Conservation (phyloP, 30 jellyfish, hydroid and myxozoan genomes). For the Cassiopea andromeda region DNA sequence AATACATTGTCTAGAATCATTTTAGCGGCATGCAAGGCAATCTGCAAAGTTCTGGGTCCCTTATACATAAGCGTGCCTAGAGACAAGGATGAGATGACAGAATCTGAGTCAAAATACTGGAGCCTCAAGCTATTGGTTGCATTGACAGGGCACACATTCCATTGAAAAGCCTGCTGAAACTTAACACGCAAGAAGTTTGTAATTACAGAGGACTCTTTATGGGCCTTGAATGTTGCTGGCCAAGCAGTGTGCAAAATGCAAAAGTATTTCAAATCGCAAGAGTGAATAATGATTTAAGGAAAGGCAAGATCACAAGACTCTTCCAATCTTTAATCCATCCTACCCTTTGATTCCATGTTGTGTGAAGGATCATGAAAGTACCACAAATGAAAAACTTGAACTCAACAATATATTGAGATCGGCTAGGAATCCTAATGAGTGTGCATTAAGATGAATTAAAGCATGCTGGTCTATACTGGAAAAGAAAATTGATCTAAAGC, state of each 20-base stretch:
- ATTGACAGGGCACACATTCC: conserved; percentile 69
- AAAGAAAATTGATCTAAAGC: conserved; percentile 50
- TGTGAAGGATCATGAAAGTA: conserved; percentile 70
- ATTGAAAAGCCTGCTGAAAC: conserved; percentile 3
- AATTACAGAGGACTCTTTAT: conserved; percentile 60
- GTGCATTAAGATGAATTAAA: conserved; percentile 85
- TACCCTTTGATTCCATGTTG: conserved; percentile 77
- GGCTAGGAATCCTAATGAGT: conserved; percentile 81
- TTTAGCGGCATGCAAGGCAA: conserved; percentile 18
- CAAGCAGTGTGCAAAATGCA: conserved; percentile 75
- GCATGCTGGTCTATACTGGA: conserved; percentile 77
- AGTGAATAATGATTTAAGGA: conserved; percentile 19
- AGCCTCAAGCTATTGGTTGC: conserved; percentile 74
- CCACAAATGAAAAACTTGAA: conserved; percentile 50
- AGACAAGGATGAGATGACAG: conserved; percentile 47
- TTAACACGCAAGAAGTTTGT: conserved; percentile 84
- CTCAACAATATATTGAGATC: conserved; percentile 66
- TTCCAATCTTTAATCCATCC: conserved; percentile 52
- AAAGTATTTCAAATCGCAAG: conserved; percentile 63
- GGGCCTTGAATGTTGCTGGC: conserved; percentile 89
- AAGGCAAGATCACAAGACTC: conserved; percentile 28
- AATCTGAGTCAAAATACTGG: conserved; percentile 64
- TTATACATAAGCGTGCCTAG: conserved; percentile 46
- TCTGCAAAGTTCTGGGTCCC: conserved; percentile 29
- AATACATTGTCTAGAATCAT: conserved; percentile 25